phyloP scores from a whole-genome alignment of 2,113 vertebrate species.

The Alaudala cheleensis region DNA sequence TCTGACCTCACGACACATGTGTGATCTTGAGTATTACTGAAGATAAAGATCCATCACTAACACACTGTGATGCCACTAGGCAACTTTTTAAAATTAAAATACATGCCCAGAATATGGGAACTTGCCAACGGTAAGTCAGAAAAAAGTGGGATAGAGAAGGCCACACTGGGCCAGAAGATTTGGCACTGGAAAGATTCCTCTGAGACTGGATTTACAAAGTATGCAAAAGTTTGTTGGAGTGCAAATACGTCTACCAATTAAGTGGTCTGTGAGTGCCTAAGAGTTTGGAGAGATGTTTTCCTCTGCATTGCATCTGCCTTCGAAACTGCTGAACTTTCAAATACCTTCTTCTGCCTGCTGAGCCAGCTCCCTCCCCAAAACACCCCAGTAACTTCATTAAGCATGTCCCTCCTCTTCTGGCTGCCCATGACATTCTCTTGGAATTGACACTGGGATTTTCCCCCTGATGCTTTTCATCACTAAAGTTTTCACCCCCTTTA shows the following conservation, averaged over 20 bases:
- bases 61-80: not conserved
- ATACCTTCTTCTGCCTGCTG: not conserved
- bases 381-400: not conserved
- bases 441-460: not conserved
- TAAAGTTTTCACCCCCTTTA: not conserved
- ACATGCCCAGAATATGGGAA: not conserved
- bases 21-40: not conserved
- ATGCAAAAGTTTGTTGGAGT: not conserved
- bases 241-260: not conserved
- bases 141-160: not conserved
- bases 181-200: not conserved
- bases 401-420: not conserved
- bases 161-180: not conserved
- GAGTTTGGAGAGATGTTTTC: not conserved
- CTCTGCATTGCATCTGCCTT: not conserved
- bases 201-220: fast-evolving
- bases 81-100: not conserved
- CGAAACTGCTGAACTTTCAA: not conserved
- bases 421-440: not conserved
- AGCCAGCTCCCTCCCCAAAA: not conserved
- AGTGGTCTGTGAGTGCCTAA: not conserved
- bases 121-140: fast-evolving
- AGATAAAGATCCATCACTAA: not conserved
- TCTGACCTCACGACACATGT: not conserved
- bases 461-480: not conserved